Base-by-base conservation (phyloP, 2,113 vertebrate species). In the Nerophis lumbriciformis region DNA sequence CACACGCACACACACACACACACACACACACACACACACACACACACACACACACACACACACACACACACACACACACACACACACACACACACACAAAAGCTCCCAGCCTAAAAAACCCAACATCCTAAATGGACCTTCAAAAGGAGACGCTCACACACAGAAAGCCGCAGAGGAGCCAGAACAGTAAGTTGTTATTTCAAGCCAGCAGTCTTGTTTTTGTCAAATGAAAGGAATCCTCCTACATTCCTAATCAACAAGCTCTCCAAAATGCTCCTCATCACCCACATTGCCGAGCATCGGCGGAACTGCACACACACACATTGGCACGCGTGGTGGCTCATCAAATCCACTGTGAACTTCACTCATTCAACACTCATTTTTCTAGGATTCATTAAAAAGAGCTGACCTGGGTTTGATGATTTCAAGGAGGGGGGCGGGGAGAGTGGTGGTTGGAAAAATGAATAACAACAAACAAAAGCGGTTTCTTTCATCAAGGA, bases 231-330 rank as follows among this genome's bases (percentile, higher is more conserved):
- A 76, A 80, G 66, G 49, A 67, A 75, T 60, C 62, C 79, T 85
- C 80, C 83, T 79, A 76, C 79, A 80, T 79, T 72, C 79, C 75
- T 75, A 66, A 83, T 85, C 80, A 78, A 79, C 72, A 47, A 64
- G 63, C 77, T 75, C 79, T 68, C 69, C 71, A 68, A 57, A 78
- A 80, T 65, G 67, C 63, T 59, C 75, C 72, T 75, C 78, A 80
- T 80, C 81, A 83, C 47, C 71, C 77, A 75, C 82, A 79, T 44
- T 2, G 69, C 48, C 15, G 48, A 67, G 65, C 73, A 69, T 56
- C 12, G 45, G 72, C 65, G 73, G 47, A 64, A 80, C 67, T 71
- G 55, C 59, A 65, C 13, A 48, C 48, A 36, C 10, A 42, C 71
- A 7, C 66, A 65, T 28, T 28, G 28, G 28, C 28, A 28, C 28